A percentile compares a stretch with the other conserved stretches of the same genome.
phyloP scores from a whole-genome alignment of 2,888 invertebrate genomes.

The Tipula lateralis region DNA sequence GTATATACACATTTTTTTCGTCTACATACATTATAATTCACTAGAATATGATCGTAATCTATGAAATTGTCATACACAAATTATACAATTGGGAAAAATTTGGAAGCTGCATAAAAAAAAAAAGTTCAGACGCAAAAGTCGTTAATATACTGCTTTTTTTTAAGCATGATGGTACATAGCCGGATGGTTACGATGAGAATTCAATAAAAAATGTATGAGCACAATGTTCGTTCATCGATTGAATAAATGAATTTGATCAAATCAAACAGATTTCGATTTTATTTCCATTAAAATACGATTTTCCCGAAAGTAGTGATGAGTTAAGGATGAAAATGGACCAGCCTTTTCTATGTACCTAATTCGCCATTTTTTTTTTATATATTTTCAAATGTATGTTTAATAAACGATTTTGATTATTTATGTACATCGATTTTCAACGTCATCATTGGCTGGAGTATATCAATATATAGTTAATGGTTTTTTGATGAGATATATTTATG shows the following conservation, averaged over 20 bases:
- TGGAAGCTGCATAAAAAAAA: too few relatives aligned
- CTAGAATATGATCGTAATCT: slow-evolving; percentile 15
- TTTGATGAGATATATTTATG: neutral
- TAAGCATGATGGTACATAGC: neutral
- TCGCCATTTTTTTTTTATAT: neutral
- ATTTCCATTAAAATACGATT: neutral
- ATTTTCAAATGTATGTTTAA: too few relatives aligned
- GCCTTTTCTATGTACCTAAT: neutral
- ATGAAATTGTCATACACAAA: neutral
- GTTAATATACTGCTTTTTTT: neutral
- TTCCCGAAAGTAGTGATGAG: neutral
- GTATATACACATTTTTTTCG: neutral
- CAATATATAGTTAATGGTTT: neutral
- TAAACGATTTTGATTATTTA: neutral
- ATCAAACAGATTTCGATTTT: neutral
- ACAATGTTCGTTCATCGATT: neutral
- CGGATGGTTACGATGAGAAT: neutral
- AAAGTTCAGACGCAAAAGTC: neutral
- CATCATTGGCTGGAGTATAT: neutral
- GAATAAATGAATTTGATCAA: neutral
- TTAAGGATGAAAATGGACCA: neutral
- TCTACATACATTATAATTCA: neutral
- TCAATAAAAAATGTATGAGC: neutral
- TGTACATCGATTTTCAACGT: neutral
- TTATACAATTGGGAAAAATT: neutral